Conservation (phyloP, 1,140 invertebrate species). For the Hycleus cichorii region DNA sequence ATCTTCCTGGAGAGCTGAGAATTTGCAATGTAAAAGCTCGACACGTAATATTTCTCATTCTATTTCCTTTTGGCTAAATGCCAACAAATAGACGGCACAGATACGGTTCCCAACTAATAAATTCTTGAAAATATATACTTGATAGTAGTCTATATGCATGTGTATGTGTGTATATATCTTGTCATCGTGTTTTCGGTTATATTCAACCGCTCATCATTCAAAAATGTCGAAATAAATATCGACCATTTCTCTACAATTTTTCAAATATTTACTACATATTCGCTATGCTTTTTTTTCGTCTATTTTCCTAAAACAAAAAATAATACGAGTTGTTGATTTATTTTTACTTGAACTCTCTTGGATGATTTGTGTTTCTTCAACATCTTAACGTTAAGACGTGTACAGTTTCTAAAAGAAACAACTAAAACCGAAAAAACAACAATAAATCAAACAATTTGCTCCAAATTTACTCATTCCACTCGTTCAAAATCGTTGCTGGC, state of each 20-base stretch:
- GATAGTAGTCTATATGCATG: no score
- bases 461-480: conserved; percentile 16
- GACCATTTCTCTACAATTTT: not conserved
- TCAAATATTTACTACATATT: not conserved
- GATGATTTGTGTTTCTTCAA: conserved; percentile 12
- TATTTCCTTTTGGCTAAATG: no score
- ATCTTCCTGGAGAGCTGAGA: no score
- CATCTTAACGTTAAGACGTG: conserved; percentile 1
- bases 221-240: not conserved
- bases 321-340: not conserved
- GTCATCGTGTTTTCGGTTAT: no score
- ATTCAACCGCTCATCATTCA: not conserved
- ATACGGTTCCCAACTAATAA: no score
- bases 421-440: conserved; percentile 9
- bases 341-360: not conserved
- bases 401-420: conserved; percentile 8
- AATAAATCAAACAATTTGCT: conserved; percentile 31
- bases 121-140: no score
- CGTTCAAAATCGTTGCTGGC: conserved; percentile 18
- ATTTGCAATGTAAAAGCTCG: no score
- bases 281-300: no score
- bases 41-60: no score
- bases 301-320: not conserved
- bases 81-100: no score
- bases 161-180: no score